Conservation (phyloP, 1,140 invertebrate genomes). For the Apocrypta bakeri region DNA sequence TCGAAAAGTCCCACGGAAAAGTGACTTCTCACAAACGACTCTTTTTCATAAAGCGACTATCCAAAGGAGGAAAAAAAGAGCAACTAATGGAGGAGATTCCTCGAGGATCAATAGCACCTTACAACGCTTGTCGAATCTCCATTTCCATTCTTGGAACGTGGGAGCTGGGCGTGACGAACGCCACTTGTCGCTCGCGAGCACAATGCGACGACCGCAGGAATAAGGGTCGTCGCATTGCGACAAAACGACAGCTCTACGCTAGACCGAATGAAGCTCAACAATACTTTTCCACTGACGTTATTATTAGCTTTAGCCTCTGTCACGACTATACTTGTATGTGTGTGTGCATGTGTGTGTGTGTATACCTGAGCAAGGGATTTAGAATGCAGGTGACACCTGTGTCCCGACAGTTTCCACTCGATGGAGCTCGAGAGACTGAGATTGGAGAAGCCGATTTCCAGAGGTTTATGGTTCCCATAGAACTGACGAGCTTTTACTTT, state of each 20-base stretch:
- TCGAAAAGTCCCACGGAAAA: constrained; percentile 46
- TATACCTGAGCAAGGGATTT: constrained; percentile 4
- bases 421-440: constrained; percentile 23
- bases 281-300: constrained; percentile 43
- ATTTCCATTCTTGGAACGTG: constrained; percentile 35
- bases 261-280: constrained; percentile 27
- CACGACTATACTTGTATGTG: constrained; percentile 18
- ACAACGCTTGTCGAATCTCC: constrained; percentile 23
- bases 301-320: constrained; percentile 46
- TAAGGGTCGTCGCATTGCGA: constrained; percentile 33
- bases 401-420: constrained; percentile 44
- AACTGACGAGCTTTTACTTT: not conserved
- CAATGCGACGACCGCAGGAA: constrained; percentile 31
- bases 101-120: constrained; percentile 35
- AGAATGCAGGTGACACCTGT: constrained; percentile 33
- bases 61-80: constrained; percentile 8
- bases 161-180: constrained; percentile 41
- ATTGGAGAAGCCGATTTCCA: constrained; percentile 21
- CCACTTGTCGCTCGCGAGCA: constrained; percentile 47
- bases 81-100: constrained; percentile 42
- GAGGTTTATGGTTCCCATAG: constrained; percentile 4
- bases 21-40: not conserved
- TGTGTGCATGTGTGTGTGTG: no score
- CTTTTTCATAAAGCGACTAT: not conserved
- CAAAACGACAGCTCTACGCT: constrained; percentile 24